Base-by-base conservation (phyloP, 2,888 invertebrate species). In the Leptinotarsa peninsularis region DNA sequence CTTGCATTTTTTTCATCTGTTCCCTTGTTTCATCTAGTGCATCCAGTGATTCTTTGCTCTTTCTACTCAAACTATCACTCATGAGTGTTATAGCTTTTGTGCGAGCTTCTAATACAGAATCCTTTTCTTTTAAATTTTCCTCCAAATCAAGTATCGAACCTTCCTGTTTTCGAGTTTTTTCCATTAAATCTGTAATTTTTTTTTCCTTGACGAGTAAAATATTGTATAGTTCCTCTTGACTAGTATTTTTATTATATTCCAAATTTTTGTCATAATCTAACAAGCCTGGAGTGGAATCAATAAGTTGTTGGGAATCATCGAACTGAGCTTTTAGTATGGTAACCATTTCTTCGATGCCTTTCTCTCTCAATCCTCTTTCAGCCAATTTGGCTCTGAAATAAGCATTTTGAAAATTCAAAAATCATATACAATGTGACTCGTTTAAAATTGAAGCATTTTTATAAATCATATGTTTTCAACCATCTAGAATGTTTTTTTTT, bases 1-100 rank as follows among this genome's bases (percentile, higher is more conserved):
- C 92, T 87, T 96, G 95, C 94, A 95, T 94, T 84, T 92, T 91
- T 84, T 92, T 91, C 93, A 95, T 94, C 89, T 95, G 94, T 82
- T 93, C 93, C 84, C 93, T 93, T 21, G 95, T 95, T 77, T 95
- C 94, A 87, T 95, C 95, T 69, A 95, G 89, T 79, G 93, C 91
- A 83, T 93, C 91, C 76, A 95, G 88, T 14, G 94, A 92, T 81
- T 91, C 91, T 89, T 94, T 94, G 72, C 83, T 93, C 88, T 92
- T 93, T 87, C 91, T 93, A 85, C 90, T 91, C 75, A 94, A 89
- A 87, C 92, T 93, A 81, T 94, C 94, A 7, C 94, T 92, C 91
- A 95, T 93, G 66, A 95, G 89, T 21, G 93, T 92, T 63, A 93
- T 92, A 49, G 96, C 95, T 89, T 93, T 93, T 82, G 95, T 95